Evolutionary conservation across 2,888 invertebrate genomes (phyloP), one percentile per base, ranked within the genome.

Genomic region (Sphaerophoria rueppellii): DNA sequence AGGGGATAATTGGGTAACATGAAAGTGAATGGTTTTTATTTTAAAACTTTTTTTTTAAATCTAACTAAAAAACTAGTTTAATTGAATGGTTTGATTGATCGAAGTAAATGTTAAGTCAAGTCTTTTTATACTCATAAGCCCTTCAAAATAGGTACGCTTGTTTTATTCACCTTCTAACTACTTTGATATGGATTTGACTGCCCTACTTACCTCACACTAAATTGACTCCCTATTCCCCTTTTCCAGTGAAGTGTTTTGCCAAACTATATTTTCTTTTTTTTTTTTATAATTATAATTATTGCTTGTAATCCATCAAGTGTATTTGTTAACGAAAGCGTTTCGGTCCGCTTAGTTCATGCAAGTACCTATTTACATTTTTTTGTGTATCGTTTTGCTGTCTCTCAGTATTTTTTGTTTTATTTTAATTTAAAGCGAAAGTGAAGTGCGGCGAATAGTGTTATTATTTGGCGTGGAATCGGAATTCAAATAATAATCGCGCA

Each of bases 401-500:
- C 48, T 50, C 48, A 50, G 35, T 50, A 43, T 55, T 63, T 32
- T 37, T 52, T 43, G n/a, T 52, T 57, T 70, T 57, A 46, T 4
- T 73, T 24, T 24, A 67, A 54, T 67, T 54, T 40, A 54, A 75
- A 71, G 79, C 83, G 75, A 80, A 83, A 83, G 83, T 83, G 75
- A 83, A 79, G 75, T 61, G 83, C 67, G 79, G 80, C 72, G 80
- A 72, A 75, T 35, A 71, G 69, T 37, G 54, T 34, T 40, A 24
- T 24, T 48, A 50, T 48, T 67, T 40, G 74, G 58, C 48, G 70
- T 55, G 61, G 75, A 83, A 83, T 80, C 83, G 72, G 61, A 83
- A 80, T 76, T 67, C 46, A 80, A 83, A 83, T 80, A 71, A 83
- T 81, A 85, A 85, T 85, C 85, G 70, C 85, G 70, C 63, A 76